A percentile compares a stretch with the other conserved stretches of the same genome.
Conservation (phyloP, 2,113 vertebrate species). For the Tachysurus fulvidraco region DNA sequence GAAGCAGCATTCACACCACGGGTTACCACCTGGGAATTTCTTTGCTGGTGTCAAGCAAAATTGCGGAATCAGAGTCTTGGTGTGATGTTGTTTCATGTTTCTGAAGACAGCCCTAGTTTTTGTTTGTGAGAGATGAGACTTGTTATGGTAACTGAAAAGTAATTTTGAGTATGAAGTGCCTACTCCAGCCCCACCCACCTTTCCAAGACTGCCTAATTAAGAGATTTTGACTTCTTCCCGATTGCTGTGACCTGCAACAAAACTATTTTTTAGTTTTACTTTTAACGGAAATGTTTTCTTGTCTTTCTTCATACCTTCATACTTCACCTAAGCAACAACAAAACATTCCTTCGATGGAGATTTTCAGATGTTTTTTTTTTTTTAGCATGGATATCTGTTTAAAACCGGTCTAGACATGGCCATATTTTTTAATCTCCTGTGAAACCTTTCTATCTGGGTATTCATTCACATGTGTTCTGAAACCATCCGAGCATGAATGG, state of each 20-base stretch:
- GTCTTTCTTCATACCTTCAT: neutral
- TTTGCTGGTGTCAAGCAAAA: neutral
- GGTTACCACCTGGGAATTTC: neutral
- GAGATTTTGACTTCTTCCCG: neutral
- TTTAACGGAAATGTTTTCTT: neutral
- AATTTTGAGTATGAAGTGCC: neutral
- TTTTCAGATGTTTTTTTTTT: neutral
- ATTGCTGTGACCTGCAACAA: neutral
- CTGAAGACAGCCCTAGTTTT: neutral
- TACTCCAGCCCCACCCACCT: neutral
- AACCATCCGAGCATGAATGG: neutral
- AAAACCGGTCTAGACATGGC: neutral
- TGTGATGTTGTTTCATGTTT: too few species aligned
- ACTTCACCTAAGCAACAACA: neutral
- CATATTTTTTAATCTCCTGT: neutral
- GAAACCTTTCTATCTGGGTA: neutral
- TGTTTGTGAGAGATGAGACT: neutral
- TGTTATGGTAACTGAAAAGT: neutral
- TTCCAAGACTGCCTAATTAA: neutral
- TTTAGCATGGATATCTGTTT: neutral
- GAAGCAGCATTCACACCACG: neutral
- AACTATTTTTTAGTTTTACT: neutral
- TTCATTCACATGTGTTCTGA: neutral
- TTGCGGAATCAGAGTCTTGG: neutral
- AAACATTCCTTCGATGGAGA: neutral